Evolutionary conservation across 2,797 vertebrate genomes (phyloP).

Genomic region (Peromyscus nudipes): DNA sequence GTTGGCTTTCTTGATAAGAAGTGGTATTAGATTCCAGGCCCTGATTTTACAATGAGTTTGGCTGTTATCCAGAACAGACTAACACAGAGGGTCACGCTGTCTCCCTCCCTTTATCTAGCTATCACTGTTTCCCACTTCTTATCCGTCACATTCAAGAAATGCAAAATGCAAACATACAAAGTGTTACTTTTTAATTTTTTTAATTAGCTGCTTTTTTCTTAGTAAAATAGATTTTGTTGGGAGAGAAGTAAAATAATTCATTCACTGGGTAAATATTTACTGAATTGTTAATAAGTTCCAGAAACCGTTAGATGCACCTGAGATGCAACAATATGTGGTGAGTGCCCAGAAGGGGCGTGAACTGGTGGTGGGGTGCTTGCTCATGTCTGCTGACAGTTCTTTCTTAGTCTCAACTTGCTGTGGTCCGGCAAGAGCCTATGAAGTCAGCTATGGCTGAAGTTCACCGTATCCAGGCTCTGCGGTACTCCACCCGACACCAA

Average conservation of each 20-base stretch:
- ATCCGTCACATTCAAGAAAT: background rate
- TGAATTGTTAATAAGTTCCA: background rate
- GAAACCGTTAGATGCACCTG: background rate
- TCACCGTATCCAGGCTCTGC: accelerated
- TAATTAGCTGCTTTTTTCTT: background rate
- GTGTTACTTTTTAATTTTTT: background rate
- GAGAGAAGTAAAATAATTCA: background rate
- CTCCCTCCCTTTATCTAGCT: too few species aligned
- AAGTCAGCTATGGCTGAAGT: too few species aligned
- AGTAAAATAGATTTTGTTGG: background rate
- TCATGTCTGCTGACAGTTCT: background rate
- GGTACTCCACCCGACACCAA: background rate
- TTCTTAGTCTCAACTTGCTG: background rate
- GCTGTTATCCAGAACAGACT: constrained; percentile 30
- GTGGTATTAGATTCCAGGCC: constrained; percentile 50
- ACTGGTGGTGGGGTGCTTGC: too few species aligned
- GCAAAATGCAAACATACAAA: constrained; percentile 29
- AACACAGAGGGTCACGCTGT: background rate
- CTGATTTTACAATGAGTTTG: constrained; percentile 50
- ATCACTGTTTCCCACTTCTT: background rate
- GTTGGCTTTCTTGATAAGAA: constrained; percentile 67
- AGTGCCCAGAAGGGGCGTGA: background rate
- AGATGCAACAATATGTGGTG: background rate
- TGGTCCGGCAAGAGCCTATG: background rate
- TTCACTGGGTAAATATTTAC: background rate